Conservation (phyloP, 2,888 invertebrate species). For the Mactromeris polynyma region DNA sequence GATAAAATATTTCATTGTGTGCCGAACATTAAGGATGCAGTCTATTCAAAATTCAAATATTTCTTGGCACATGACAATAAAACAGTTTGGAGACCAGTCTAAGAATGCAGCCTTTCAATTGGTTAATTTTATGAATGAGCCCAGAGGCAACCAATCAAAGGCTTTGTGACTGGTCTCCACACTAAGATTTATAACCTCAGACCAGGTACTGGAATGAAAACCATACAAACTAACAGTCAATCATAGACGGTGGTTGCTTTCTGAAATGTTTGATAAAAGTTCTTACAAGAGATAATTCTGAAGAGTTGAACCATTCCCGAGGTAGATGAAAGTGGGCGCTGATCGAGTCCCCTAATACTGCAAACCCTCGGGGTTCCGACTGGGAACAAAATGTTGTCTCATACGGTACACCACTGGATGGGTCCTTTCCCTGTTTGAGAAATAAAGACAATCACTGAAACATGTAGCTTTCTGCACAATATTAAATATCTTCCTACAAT, state of each 20-base stretch:
- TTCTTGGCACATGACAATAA: too few relatives aligned
- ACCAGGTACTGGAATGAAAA: too few relatives aligned
- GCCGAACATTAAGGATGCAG: too few relatives aligned
- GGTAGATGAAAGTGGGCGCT: slow-evolving; percentile 89
- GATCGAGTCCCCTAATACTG: slow-evolving; percentile 88
- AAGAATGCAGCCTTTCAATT: too few relatives aligned
- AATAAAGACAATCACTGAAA: neutral
- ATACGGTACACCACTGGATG: slow-evolving; percentile 80
- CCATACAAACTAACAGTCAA: neutral
- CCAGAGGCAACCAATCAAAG: too few relatives aligned
- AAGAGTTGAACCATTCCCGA: slow-evolving; percentile 87
- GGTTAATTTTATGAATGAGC: too few relatives aligned
- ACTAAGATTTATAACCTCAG: too few relatives aligned
- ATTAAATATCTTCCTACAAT: neutral
- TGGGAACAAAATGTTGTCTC: slow-evolving; percentile 86
- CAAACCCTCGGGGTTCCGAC: slow-evolving; percentile 84
- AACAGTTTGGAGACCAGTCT: too few relatives aligned
- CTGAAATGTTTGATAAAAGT: neutral
- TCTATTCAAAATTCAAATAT: too few relatives aligned
- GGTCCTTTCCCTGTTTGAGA: slow-evolving; percentile 83
- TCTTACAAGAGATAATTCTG: slow-evolving; percentile 77
- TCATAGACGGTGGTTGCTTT: neutral
- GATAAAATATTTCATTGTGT: too few relatives aligned
- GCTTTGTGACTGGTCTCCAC: too few relatives aligned
- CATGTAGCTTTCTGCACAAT: too few relatives aligned